Evolutionary conservation across 2,888 invertebrate species (phyloP), one percentile per base, ranked within the genome.

Genomic region (Drosophila incognita): DNA sequence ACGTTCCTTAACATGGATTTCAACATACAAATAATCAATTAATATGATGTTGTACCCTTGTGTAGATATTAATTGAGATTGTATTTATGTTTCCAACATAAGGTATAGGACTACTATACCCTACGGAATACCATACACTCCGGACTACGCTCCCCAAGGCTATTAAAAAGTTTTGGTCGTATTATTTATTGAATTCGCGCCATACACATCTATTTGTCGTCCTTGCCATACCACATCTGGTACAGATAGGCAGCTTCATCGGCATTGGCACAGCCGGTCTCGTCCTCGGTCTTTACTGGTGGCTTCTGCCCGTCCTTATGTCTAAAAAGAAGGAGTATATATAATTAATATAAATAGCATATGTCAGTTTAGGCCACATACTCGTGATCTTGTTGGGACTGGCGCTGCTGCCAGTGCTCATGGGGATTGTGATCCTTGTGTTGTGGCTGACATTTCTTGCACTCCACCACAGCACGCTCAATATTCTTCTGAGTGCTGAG

Each of bases 401-500:
- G 67, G 10, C 21, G 31, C 10, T 76, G 36, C 15, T 58, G n/a
- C 69, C 64, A 79, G n/a, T 27, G 13, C 0, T 69, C 57, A 0
- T 75, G 56, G 24, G 51, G 35, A 5, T 60, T 10, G 21, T 42
- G 24, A 11, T 59, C 36, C 29, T 21, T 53, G 29, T 59, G 60
- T 7, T 46, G 57, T 15, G 31, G 38, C 4, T 56, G 29, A 24
- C 49, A 56, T 10, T 69, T 77, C 49, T 71, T 76, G 62, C 82
- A 87, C 5, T 62, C 66, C 7, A 69, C 59, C 31, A 86, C 38
- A 0, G 67, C 46, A 18, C 62, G 69, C 31, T 82, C 85, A 35
- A 85, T 82, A 31, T 66, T 80, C 24, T 82, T 85, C 38, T 85
- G 90, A 6, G 74, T 78, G 46, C 67, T 69, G 0, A 89, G 62